Evolutionary conservation across 2,888 invertebrate genomes (phyloP), one percentile per base, ranked within the genome.

Genomic region (Perithous albicinctus): DNA sequence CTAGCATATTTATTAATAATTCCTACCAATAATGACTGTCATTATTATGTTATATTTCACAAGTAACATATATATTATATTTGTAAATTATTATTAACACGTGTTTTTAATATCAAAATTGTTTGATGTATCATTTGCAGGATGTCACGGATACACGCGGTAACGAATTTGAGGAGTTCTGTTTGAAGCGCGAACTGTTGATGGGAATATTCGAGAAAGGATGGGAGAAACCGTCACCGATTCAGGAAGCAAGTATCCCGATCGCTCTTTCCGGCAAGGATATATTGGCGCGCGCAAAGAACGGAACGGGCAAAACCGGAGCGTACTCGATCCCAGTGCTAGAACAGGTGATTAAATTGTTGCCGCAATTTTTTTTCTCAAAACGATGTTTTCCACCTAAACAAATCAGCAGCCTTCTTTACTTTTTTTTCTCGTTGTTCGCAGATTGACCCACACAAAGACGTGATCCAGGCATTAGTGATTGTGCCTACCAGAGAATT

Each of bases 141-240:
- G 99, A 99, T 96, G 99, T 99, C 88, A 99, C 99, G 88, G 98
- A 99, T 94, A 99, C 99, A 92, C 97, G 98, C 94, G 99, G 99
- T 90, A 99, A 99, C 94, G 99, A 99, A 94, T 99, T 99, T 94
- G 99, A 99, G 95, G 99, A 99, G 94, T 99, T 99, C 94, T 99
- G 99, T 93, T 95, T 99, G 87, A 98, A 98, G 94, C 95, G 99
- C 89, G 98, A 99, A 94, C 95, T 99, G 90, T 94, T 99, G 89
- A 99, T 99, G 99, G 99, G 99, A 87, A 99, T 99, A 92, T 99
- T 99, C 93, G 99, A 99, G 93, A 99, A 99, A 94, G 99, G 99
- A 82, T 99, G 98, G 99, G 99, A 99, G 93, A 98, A 98, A 93
- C 99, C 99, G 75, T 99, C 99, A 84, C 99, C 99, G 35, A 99